These are phyloP conservation scores for Dioctria linearis DNA, from an alignment of 2,888 invertebrate species.

Conservation along the genomic window DNA sequence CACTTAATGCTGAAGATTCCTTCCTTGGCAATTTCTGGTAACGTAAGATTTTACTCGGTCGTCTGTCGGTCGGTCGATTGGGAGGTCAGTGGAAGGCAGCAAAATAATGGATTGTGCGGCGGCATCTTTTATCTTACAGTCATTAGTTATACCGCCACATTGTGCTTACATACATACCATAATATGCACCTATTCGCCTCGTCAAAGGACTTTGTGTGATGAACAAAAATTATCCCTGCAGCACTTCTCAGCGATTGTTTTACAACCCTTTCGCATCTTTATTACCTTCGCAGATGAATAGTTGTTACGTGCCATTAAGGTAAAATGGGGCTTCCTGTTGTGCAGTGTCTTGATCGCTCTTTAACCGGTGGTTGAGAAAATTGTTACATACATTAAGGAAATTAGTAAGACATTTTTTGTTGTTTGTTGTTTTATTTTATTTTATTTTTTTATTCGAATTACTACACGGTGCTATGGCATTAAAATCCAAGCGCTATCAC, in stretches of 20 bases:
- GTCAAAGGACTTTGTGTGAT: conserved; percentile 31
- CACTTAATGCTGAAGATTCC: conserved; percentile 30
- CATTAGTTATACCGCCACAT: conserved; percentile 23
- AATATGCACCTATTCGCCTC: background rate
- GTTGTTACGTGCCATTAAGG: conserved; percentile 35
- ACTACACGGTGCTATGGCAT: too few species aligned
- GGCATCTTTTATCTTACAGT: conserved; percentile 36
- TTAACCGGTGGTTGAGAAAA: conserved; percentile 8
- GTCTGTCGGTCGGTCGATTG: background rate
- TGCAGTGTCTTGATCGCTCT: conserved; percentile 9
- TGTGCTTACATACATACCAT: conserved; percentile 6
- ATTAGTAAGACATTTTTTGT: background rate
- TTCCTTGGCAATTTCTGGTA: conserved; percentile 31
- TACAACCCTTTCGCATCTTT: conserved; percentile 20
- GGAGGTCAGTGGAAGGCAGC: conserved; percentile 17
- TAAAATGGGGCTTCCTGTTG: conserved; percentile 22
- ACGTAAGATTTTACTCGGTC: conserved; percentile 27
- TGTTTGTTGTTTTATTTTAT: background rate
- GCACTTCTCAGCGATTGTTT: conserved; percentile 23
- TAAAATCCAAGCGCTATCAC: too few species aligned
- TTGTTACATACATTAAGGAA: background rate
- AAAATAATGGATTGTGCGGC: conserved; percentile 35
- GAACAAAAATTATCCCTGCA: conserved; percentile 26
- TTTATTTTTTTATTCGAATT: too few species aligned
- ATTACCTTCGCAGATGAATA: conserved; percentile 21